These are phyloP conservation scores for Tringa solitaria DNA, from an alignment of 2,113 vertebrate species.

Conservation along the genomic window DNA sequence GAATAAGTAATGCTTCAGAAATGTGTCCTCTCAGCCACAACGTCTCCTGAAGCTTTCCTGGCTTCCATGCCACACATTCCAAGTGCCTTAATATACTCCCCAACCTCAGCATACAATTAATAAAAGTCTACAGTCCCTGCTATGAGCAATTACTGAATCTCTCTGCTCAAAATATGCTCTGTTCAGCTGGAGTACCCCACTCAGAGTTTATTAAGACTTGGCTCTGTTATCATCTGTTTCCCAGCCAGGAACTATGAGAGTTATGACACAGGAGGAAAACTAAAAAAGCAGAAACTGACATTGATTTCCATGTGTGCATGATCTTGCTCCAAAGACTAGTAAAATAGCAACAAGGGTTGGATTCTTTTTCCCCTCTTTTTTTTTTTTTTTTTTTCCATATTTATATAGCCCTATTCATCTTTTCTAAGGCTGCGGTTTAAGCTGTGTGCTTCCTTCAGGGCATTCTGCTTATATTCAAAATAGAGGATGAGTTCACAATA, in stretches of 20 bases:
- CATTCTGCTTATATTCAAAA: neutral
- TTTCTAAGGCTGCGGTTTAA: neutral
- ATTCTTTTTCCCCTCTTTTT: neutral
- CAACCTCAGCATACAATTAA: slow-evolving; percentile 2
- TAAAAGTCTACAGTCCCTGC: neutral
- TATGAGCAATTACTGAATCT: slow-evolving; percentile 20
- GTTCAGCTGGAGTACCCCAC: slow-evolving; percentile 45
- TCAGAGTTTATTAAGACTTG: slow-evolving; percentile 55
- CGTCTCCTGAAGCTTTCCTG: slow-evolving; percentile 12
- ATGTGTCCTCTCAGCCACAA: neutral
- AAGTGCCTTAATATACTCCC: neutral
- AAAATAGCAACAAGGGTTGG: slow-evolving; percentile 38
- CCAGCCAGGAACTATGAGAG: slow-evolving; percentile 35
- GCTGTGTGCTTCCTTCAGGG: neutral
- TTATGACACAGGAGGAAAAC: slow-evolving; percentile 42
- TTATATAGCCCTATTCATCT: neutral
- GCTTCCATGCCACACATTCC: slow-evolving; percentile 6
- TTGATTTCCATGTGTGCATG: slow-evolving; percentile 48
- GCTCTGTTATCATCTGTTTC: slow-evolving; percentile 21
- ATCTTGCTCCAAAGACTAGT: slow-evolving; percentile 44
- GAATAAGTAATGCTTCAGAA: neutral
- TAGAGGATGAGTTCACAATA: neutral
- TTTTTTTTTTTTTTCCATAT: neutral
- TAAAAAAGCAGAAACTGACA: slow-evolving; percentile 47
- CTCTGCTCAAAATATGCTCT: slow-evolving; percentile 15